These are phyloP conservation scores for Noctua janthina DNA, from an alignment of 2,888 invertebrate genomes.

Conservation along the genomic window DNA sequence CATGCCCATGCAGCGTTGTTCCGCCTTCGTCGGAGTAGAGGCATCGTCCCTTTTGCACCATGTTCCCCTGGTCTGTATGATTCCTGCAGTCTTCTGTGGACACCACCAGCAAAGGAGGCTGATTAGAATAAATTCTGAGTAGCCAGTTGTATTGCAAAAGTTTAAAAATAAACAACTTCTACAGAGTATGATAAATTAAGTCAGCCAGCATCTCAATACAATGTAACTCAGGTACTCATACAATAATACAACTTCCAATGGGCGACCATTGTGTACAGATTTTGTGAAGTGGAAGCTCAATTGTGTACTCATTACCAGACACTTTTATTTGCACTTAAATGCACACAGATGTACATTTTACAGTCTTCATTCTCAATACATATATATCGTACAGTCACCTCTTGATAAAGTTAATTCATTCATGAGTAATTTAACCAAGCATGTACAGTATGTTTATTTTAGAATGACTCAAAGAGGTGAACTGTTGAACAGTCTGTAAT, in stretches of 20 bases:
- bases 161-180: neutral
- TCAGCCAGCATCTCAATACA: neutral
- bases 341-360: constrained; percentile 8
- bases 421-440: constrained; percentile 19
- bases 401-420: constrained; percentile 35
- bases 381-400: constrained; percentile 10
- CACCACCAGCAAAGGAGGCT: neutral
- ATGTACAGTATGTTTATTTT: constrained; percentile 28
- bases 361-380: neutral
- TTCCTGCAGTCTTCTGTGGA: neutral
- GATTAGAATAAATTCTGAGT: neutral
- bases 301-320: neutral
- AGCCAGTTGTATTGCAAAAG: neutral
- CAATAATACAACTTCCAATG: neutral
- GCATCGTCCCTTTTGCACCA: neutral
- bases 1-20: neutral
- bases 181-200: neutral
- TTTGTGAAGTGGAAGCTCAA: neutral
- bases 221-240: neutral
- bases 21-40: neutral
- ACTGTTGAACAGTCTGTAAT: constrained; percentile 7
- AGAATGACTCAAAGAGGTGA: constrained; percentile 38
- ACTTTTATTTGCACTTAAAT: neutral
- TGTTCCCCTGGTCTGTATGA: neutral
- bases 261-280: constrained; percentile 3